Conservation (phyloP, 2,797 vertebrate species). For the Manis crassicaudata region DNA sequence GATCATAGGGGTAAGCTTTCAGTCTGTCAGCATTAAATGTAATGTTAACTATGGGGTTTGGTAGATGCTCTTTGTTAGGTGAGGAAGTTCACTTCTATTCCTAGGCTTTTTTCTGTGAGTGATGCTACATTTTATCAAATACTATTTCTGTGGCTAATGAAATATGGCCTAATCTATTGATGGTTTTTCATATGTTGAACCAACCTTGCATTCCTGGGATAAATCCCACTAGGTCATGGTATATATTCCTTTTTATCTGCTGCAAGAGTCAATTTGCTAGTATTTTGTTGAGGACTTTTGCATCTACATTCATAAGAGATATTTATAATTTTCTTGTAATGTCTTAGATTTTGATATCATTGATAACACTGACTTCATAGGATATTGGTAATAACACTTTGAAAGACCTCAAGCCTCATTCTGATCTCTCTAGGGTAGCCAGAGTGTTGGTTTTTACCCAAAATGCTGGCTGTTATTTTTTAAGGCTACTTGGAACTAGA, state of each 20-base stretch:
- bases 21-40: neutral
- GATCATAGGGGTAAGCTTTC: neutral
- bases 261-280: neutral
- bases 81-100: neutral
- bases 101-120: neutral
- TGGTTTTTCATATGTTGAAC: neutral
- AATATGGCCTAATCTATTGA: neutral
- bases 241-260: neutral
- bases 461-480: neutral
- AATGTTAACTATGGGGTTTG: conserved; percentile 7
- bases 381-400: neutral
- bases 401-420: neutral
- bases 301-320: neutral
- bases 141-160: neutral
- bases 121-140: conserved; percentile 17
- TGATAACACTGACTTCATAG: neutral
- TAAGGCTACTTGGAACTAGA: neutral
- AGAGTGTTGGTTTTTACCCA: neutral
- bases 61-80: neutral
- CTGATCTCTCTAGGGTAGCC: neutral
- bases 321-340: conserved; percentile 20
- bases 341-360: neutral
- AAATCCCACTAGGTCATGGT: neutral
- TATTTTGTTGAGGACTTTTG: neutral
- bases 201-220: neutral